Evolutionary conservation across 2,797 vertebrate genomes (phyloP), one percentile per base, ranked within the genome.

Genomic region (Pygocentrus nattereri): DNA sequence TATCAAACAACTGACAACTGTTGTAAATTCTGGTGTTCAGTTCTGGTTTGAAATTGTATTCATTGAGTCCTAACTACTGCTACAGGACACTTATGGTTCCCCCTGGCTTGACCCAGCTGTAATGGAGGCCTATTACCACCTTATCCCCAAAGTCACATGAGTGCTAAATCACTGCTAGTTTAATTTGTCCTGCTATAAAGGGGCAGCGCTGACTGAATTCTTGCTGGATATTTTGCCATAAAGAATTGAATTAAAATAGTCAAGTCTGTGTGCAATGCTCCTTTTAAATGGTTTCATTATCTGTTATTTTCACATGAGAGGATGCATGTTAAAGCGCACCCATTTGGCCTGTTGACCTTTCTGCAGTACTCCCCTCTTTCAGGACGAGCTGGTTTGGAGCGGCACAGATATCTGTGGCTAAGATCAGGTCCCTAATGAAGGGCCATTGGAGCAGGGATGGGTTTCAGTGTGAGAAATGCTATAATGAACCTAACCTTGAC

Each of bases 291-390:
- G 30, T 34, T 72, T 12, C 38, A 23, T 11, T 74, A 4, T 61
- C n/a, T 67, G 18, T 25, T 34, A 3, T 5, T 41, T 50, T 52
- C 2, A 41, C 11, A 41, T 44, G 3, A 52, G 10, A 54, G 18
- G n/a, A 62, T 49, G 49, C 31, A 13, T 3, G 59, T 41, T 38
- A 38, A 75, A 52, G 21, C 71, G 70, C 49, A 71, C 62, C 59
- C 50, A 38, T 52, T 23, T 64, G 27, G 67, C 68, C 77, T 86
- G 41, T 21, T 86, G 73, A 83, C 76, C 76, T 81, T 69, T 76
- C 69, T 76, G 61, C 58, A 83, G 84, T 79, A 41, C 81, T 85
- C 72, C 76, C 87, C 77, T 85, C 49, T 85, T 84, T 85, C 67
- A 80, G 79, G 82, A 73, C n/a, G 41, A 76, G 71, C 81, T 85